A percentile compares a stretch with the other conserved stretches of the same genome.
These are phyloP conservation scores for Vombatus ursinus DNA, from an alignment of 2,113 vertebrate genomes.

Conservation along the genomic window DNA sequence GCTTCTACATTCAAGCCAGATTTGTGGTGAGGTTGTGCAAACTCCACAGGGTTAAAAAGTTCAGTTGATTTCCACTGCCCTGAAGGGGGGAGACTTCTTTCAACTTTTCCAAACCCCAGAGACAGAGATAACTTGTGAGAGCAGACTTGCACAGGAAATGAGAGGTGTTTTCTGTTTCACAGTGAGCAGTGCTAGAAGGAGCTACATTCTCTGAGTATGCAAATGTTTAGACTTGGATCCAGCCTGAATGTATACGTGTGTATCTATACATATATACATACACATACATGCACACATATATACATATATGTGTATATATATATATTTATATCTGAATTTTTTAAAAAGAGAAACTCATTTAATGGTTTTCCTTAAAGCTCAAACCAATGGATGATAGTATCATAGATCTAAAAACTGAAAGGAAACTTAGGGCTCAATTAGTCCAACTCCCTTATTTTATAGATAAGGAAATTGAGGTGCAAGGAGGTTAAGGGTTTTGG, in stretches of 20 bases:
- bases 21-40: constrained; percentile 55
- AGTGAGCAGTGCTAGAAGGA: constrained; percentile 17
- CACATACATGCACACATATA: no score
- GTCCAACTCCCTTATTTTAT: background rate
- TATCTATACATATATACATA: no score
- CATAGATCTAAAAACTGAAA: background rate
- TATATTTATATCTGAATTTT: no score
- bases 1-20: constrained; percentile 10
- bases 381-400: background rate
- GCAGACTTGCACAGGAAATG: constrained; percentile 37
- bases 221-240: constrained; percentile 38
- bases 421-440: background rate
- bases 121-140: constrained; percentile 61
- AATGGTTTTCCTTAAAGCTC: background rate
- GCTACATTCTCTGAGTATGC: constrained; percentile 49
- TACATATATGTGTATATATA: no score
- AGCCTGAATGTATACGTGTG: background rate
- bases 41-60: constrained; percentile 48
- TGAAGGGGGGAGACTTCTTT: background rate
- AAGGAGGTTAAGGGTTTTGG: background rate
- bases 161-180: constrained; percentile 56
- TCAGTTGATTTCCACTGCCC: constrained; percentile 38
- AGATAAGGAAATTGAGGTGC: background rate
- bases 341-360: background rate
- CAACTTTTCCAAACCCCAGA: constrained; percentile 54